These are phyloP conservation scores for Alethe castanea DNA, from an alignment of 2,113 vertebrate genomes.

Conservation along the genomic window DNA sequence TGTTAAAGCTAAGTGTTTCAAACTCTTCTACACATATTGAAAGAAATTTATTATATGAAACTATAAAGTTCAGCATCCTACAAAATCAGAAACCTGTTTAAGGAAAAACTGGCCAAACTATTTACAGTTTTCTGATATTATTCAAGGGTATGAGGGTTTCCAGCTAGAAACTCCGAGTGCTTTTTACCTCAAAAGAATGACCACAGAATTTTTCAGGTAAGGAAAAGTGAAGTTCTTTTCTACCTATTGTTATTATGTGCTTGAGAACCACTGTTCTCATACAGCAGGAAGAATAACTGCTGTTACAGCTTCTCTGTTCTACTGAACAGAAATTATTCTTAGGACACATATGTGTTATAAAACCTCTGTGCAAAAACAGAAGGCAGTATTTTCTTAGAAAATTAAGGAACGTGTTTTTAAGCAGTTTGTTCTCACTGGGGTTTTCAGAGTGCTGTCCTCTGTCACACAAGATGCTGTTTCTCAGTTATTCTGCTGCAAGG, in stretches of 20 bases:
- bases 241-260: background rate
- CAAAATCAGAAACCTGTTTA: background rate
- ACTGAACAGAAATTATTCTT: background rate
- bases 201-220: background rate
- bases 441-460: background rate
- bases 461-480: background rate
- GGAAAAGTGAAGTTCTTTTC: background rate
- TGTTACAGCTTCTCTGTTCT: background rate
- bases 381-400: background rate
- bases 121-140: background rate
- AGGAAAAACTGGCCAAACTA: background rate
- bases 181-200: background rate
- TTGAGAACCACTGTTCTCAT: background rate
- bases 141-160: background rate
- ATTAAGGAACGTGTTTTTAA: background rate
- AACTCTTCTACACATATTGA: background rate
- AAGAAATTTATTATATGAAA: background rate
- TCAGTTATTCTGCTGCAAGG: background rate
- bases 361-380: background rate
- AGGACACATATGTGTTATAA: rapidly evolving
- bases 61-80: background rate
- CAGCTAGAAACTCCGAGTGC: background rate
- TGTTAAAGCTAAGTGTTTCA: background rate
- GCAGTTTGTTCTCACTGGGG: background rate
- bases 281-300: background rate